Percentiles rank a stretch among this genome's conserved stretches.
These are phyloP conservation scores for Poeciliopsis paucimaculata DNA, from an alignment of 2,797 vertebrate species.

Conservation along the genomic window DNA sequence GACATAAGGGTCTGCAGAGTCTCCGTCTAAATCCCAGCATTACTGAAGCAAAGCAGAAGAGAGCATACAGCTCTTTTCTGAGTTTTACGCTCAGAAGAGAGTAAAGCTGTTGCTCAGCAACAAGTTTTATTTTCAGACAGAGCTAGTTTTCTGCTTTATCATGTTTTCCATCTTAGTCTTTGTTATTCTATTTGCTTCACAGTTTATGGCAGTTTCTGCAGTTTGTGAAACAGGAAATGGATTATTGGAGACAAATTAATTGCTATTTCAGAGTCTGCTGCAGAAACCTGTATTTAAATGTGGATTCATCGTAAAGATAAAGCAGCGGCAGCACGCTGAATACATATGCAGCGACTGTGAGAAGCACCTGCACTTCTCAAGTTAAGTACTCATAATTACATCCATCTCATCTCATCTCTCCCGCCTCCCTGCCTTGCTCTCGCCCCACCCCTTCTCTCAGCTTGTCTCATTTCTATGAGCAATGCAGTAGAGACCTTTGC, in stretches of 20 bases:
- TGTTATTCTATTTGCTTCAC: neutral
- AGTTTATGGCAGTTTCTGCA: neutral
- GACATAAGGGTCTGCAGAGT: neutral
- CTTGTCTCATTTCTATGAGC: slow-evolving; percentile 45
- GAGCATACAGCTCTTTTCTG: too few species aligned
- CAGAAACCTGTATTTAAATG: slow-evolving; percentile 14
- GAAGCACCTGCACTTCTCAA: slow-evolving; percentile 73
- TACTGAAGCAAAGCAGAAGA: slow-evolving; percentile 4
- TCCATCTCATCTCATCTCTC: slow-evolving; percentile 48
- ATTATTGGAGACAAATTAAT: neutral
- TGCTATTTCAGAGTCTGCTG: slow-evolving; percentile 9
- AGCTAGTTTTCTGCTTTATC: slow-evolving; percentile 1
- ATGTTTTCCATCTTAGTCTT: neutral
- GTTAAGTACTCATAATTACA: slow-evolving; percentile 61
- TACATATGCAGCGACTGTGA: slow-evolving; percentile 33
- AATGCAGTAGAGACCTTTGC: slow-evolving; percentile 67
- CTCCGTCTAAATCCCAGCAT: slow-evolving; percentile 5
- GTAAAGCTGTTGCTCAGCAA: slow-evolving; percentile 70
- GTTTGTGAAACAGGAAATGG: neutral
- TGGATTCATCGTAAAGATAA: slow-evolving; percentile 25
- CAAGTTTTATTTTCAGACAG: slow-evolving; percentile 36
- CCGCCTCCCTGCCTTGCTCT: slow-evolving; percentile 31
- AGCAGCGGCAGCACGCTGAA: slow-evolving; percentile 21
- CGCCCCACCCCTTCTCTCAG: slow-evolving; percentile 28
- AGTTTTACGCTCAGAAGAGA: neutral